Percentiles rank a stretch among this genome's conserved stretches.
phyloP scores from a whole-genome alignment of 2,797 vertebrate species.

The Sparus aurata region DNA sequence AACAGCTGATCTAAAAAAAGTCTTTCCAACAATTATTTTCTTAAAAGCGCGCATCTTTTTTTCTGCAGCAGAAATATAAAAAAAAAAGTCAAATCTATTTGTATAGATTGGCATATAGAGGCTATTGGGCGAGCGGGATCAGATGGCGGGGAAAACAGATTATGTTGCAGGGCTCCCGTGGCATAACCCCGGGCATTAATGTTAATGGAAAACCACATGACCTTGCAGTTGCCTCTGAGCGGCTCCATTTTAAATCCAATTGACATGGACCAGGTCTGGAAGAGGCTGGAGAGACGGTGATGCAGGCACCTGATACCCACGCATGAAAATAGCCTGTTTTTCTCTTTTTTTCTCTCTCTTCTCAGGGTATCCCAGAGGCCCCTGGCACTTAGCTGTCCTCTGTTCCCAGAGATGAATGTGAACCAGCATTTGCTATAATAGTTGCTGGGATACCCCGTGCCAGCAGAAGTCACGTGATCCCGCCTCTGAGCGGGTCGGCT shows the following conservation, averaged over 20 bases:
- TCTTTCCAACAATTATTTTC: background rate
- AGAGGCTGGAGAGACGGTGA: conserved; percentile 49
- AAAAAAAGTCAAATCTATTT: conserved; percentile 66
- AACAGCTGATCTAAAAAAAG: background rate
- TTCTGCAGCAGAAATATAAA: conserved; percentile 28
- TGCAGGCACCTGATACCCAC: conserved; percentile 67
- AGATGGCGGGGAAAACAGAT: conserved; percentile 78
- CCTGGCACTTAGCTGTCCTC: conserved; percentile 38
- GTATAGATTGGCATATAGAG: conserved; percentile 64
- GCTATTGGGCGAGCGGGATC: conserved; percentile 64
- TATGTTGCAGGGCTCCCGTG: conserved; percentile 68
- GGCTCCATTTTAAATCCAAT: conserved; percentile 76
- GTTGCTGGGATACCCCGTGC: conserved; percentile 29
- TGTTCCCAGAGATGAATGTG: conserved; percentile 43
- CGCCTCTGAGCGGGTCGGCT: conserved; percentile 81
- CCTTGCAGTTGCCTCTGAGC: conserved; percentile 72
- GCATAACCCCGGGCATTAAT: conserved; percentile 76
- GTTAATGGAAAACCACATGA: conserved; percentile 80
- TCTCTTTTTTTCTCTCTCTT: conserved; percentile 6
- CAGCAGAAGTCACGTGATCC: conserved; percentile 66
- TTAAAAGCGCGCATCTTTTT: background rate
- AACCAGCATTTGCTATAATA: conserved; percentile 21
- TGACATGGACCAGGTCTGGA: conserved; percentile 64
- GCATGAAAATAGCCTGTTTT: conserved; percentile 50
- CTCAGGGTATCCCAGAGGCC: conserved; percentile 48